A percentile compares a stretch with the other conserved stretches of the same genome.
Conservation (phyloP, 2,888 invertebrate species). For the Dastarcus helophoroides region DNA sequence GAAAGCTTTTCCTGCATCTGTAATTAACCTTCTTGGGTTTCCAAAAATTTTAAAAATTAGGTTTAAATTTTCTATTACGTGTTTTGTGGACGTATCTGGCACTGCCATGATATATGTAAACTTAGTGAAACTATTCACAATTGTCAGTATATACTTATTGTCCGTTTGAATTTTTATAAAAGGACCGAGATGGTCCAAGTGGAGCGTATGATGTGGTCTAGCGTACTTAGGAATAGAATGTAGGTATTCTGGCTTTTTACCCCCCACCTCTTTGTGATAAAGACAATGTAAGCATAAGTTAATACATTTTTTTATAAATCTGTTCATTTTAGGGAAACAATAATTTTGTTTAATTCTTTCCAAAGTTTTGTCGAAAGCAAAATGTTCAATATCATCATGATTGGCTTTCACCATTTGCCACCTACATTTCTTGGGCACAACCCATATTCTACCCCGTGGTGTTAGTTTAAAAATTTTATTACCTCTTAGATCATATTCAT, state of each 20-base stretch:
- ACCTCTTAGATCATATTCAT: slow-evolving; percentile 12
- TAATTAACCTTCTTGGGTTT: too few species aligned
- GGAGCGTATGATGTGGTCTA: slow-evolving; percentile 28
- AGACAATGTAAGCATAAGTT: too few species aligned
- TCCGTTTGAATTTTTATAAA: slow-evolving; percentile 24
- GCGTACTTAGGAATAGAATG: slow-evolving; percentile 7
- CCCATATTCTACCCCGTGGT: slow-evolving; percentile 8
- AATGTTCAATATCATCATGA: slow-evolving; percentile 24
- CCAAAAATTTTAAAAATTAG: too few species aligned
- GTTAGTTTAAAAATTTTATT: slow-evolving; percentile 14
- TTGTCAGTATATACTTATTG: slow-evolving; percentile 25
- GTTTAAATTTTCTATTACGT: too few species aligned
- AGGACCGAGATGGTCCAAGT: slow-evolving; percentile 32
- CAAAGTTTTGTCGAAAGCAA: slow-evolving; percentile 19
- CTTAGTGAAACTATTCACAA: too few species aligned
- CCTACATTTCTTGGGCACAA: slow-evolving; percentile 17
- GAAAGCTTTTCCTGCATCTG: too few species aligned
- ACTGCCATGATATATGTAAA: too few species aligned
- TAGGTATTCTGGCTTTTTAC: slow-evolving; percentile 8
- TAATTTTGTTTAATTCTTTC: slow-evolving; percentile 13
- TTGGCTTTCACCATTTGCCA: slow-evolving; percentile 17
- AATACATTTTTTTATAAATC: too few species aligned
- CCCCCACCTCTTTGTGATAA: too few species aligned
- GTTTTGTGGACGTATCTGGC: too few species aligned
- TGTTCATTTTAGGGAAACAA: too few species aligned